Conservation (phyloP, 53 echinoderm and acorn worm species). For the Zoroaster sp. region DNA sequence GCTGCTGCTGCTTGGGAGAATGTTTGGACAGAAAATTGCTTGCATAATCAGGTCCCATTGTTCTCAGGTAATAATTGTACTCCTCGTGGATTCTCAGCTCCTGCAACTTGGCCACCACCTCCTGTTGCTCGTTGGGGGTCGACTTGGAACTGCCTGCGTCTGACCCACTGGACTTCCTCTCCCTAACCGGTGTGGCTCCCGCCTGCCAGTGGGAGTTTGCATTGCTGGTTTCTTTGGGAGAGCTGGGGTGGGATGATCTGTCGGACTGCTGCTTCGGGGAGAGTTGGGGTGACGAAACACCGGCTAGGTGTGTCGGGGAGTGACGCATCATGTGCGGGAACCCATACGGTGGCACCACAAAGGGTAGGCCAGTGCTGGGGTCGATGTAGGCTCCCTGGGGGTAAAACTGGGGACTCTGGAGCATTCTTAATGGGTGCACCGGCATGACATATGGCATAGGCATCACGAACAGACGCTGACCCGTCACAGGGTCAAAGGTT, state of each 20-base stretch:
- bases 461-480: conserved; percentile 73
- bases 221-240: conserved; percentile 20
- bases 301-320: conserved; percentile 31
- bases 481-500: conserved; percentile 80
- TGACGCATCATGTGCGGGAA: conserved; percentile 35
- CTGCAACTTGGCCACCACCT: conserved; percentile 69
- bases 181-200: conserved; percentile 27
- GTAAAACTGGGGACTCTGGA: conserved; percentile 25
- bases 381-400: conserved; percentile 64
- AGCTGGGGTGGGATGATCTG: conserved; percentile 27
- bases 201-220: conserved; percentile 45
- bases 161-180: conserved; percentile 9
- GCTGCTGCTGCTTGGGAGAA: conserved; percentile 52
- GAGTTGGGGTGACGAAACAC: conserved; percentile 48
- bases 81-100: conserved; percentile 78
- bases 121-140: conserved; percentile 54
- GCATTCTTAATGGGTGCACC: conserved; percentile 75
- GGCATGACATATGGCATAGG: conserved; percentile 77
- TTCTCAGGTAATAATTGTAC: conserved; percentile 69
- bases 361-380: conserved; percentile 32
- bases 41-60: conserved; percentile 80
- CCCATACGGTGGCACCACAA: conserved; percentile 30
- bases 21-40: conserved; percentile 65
- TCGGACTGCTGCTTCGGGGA: conserved; percentile 57
- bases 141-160: conserved; percentile 34